Evolutionary conservation across 1,140 invertebrate species (phyloP), one percentile per base, ranked within the genome.

Genomic region (Polypedilum vanderplanki): DNA sequence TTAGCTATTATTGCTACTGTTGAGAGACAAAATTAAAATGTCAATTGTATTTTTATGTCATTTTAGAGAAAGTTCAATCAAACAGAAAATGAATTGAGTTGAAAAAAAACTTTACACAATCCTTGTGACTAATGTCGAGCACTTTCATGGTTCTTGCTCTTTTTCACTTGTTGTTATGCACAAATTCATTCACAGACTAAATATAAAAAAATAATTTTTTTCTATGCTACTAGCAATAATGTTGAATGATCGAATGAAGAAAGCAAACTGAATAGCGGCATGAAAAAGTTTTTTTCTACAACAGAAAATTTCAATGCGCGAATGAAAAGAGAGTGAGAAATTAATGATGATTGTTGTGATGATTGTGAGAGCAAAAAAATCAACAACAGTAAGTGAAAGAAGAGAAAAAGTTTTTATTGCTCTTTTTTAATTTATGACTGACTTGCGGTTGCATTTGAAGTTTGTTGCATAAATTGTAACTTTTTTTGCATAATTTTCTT

Each of bases 121-220:
- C 65, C 18, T 70, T 70, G n/a, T 70, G 65, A 18, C 65, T 70
- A 10, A 70, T 70, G 17, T 70, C 65, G 3, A 70, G 65, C 17
- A 70, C 20, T 22, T 70, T 18, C 65, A 70, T 70, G 65, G 7
- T 20, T 70, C 18, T 20, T 70, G 8, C 17, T 20, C 65, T 18
- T 7, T 67, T 67, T 67, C 7, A 70, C 9, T 18, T 70, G n/a
- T 70, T 8, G 7, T 18, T 70, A 9, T 7, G 15, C 65, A 70
- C 65, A 70, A 70, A 70, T 57, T 57, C 46, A 57, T 57, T 12
- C 46, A 57, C 46, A 57, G n/a, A n/a, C n/a, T n/a, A 57, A 57
- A 15, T n/a, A 0, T 4, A 15, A 12, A 57, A 57, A 57, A 57
- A n/a, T 57, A 46, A 7, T 41, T 41, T 41, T 10, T 7, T 12